Percentiles rank a stretch among this genome's conserved stretches.
phyloP scores from a whole-genome alignment of 2,888 invertebrate genomes.

The Phalera bucephala region DNA sequence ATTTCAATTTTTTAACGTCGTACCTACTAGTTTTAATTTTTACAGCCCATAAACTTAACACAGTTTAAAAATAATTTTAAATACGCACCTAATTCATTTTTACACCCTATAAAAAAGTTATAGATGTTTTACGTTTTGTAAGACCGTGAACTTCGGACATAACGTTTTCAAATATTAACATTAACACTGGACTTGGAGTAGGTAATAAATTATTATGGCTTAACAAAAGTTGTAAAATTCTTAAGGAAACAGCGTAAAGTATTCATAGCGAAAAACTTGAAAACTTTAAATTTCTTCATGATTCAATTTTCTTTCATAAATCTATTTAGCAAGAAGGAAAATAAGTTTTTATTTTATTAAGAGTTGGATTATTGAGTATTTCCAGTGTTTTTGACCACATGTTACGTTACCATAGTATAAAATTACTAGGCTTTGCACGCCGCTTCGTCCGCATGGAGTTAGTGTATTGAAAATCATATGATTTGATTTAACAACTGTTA shows the following conservation, averaged over 20 bases:
- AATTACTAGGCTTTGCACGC: no score
- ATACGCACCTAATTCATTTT: background rate
- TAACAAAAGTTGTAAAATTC: constrained; percentile 26
- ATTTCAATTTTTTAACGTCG: no score
- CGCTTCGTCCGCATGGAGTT: no score
- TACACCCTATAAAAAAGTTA: constrained; percentile 1
- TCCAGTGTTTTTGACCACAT: no score
- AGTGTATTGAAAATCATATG: no score
- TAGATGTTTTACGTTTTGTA: constrained; percentile 5
- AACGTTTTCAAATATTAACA: constrained; percentile 16
- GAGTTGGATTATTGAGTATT: no score
- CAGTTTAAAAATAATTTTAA: background rate
- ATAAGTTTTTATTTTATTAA: no score
- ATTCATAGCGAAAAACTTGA: constrained; percentile 26
- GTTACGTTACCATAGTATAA: no score
- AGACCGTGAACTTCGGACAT: constrained; percentile 11
- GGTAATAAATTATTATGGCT: constrained; percentile 24
- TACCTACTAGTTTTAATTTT: no score
- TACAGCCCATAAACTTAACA: background rate
- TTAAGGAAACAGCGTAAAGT: constrained; percentile 27
- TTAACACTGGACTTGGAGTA: constrained; percentile 10
- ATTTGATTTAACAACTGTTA: no score
- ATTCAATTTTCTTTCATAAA: constrained; percentile 22
- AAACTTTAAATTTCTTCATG: constrained; percentile 15
- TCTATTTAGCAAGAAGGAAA: no score